These are phyloP conservation scores for Stenchaetothrips biformis DNA, from an alignment of 2,888 invertebrate species.

Conservation along the genomic window DNA sequence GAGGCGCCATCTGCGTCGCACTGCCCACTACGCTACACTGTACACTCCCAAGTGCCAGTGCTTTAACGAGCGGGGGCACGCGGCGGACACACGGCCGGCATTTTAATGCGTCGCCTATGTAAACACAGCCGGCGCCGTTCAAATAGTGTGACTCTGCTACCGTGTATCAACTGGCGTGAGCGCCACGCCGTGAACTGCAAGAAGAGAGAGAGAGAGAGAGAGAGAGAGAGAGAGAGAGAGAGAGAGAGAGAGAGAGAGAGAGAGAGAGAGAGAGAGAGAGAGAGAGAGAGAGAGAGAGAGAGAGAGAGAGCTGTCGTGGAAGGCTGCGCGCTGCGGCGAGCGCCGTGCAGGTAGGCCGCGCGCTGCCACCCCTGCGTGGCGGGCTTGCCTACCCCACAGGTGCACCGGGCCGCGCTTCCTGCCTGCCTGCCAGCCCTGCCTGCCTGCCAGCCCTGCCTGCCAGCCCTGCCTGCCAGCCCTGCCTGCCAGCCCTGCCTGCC, in stretches of 20 bases:
- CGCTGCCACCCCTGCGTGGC: neutral
- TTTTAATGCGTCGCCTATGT: conserved; percentile 6
- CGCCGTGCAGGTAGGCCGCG: neutral
- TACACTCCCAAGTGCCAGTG: neutral
- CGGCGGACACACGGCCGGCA: neutral
- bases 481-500: no score
- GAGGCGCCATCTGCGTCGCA: neutral
- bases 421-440: no score
- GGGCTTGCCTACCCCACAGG: neutral
- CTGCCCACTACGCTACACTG: neutral
- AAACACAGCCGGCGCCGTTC: neutral
- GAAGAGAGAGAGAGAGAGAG: no score
- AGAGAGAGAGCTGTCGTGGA: neutral
- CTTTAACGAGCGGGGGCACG: neutral
- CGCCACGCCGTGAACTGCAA: no score
- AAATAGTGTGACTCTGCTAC: no score
- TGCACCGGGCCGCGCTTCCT: no score
- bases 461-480: no score
- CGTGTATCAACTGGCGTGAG: no score
- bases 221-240: no score
- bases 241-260: no score
- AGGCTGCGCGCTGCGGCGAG: neutral
- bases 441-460: no score
- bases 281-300: neutral
- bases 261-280: no score